Percentiles rank a stretch among this genome's conserved stretches.
These are phyloP conservation scores for Mugil cephalus DNA, from an alignment of 2,113 vertebrate species.

Conservation along the genomic window DNA sequence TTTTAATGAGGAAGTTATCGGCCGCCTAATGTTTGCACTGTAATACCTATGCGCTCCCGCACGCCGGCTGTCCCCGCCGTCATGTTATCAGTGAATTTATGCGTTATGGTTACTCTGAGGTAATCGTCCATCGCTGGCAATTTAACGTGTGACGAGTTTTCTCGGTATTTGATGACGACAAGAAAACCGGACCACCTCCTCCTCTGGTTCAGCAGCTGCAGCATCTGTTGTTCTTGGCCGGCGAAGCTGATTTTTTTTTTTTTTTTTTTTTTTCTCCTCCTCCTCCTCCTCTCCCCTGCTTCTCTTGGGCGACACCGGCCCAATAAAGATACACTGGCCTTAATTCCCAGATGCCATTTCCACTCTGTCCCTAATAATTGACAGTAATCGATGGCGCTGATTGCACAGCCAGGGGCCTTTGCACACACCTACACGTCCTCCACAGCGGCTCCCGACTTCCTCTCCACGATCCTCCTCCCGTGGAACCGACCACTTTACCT, in stretches of 20 bases:
- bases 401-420: slow-evolving; percentile 45
- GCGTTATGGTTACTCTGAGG: not conserved
- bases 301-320: slow-evolving; percentile 32
- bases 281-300: no score
- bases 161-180: slow-evolving; percentile 68
- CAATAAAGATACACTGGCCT: slow-evolving; percentile 52
- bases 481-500: slow-evolving; percentile 22
- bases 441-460: slow-evolving; percentile 9
- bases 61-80: slow-evolving; percentile 22
- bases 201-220: slow-evolving; percentile 47
- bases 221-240: slow-evolving; percentile 62
- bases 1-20: slow-evolving; percentile 60
- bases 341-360: slow-evolving; percentile 70
- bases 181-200: slow-evolving; percentile 49
- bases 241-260: not conserved
- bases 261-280: not conserved
- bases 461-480: slow-evolving; percentile 7
- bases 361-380: slow-evolving; percentile 64
- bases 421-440: slow-evolving; percentile 36
- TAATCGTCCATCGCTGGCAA: not conserved
- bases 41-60: slow-evolving; percentile 10
- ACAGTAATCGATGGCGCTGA: slow-evolving; percentile 65
- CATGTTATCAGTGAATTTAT: slow-evolving; percentile 35
- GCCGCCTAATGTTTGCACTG: slow-evolving; percentile 42
- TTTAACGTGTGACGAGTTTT: slow-evolving; percentile 58